Percentiles rank a stretch among this genome's conserved stretches.
These are phyloP conservation scores for Okamejei kenojei DNA, from an alignment of 2,797 vertebrate genomes.

Conservation along the genomic window DNA sequence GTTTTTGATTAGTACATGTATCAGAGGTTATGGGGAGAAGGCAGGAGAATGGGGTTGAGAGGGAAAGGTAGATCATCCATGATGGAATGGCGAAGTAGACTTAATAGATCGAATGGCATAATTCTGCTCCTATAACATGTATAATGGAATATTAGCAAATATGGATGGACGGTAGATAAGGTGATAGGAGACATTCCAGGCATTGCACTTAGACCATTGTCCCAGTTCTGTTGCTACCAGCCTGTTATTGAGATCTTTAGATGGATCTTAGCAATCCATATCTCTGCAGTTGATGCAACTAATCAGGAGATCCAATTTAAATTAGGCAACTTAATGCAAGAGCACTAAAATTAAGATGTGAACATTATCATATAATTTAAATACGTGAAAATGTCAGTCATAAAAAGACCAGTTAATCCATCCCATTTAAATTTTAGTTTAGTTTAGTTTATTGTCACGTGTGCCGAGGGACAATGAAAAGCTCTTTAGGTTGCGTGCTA, in stretches of 20 bases:
- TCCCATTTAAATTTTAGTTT: too few species aligned
- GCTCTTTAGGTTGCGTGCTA: too few species aligned
- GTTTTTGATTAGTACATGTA: too few species aligned
- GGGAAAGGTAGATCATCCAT: too few species aligned
- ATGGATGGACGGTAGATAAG: background rate
- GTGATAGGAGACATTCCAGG: too few species aligned
- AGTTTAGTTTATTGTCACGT: too few species aligned
- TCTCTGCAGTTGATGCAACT: background rate
- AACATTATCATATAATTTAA: background rate
- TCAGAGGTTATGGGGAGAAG: too few species aligned
- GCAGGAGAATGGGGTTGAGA: too few species aligned
- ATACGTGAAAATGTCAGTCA: background rate
- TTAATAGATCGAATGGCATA: too few species aligned
- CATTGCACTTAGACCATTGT: background rate
- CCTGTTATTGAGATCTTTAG: background rate
- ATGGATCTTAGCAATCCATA: background rate
- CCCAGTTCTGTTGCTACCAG: background rate
- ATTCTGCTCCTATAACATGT: too few species aligned
- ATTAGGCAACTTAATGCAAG: background rate
- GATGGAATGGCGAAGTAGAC: too few species aligned
- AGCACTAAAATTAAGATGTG: background rate
- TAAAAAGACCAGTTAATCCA: background rate
- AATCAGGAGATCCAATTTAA: background rate
- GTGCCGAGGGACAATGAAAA: too few species aligned
- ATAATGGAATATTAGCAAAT: background rate